phyloP scores from a whole-genome alignment of 2,797 vertebrate genomes.

The Arnoldichthys spilopterus region DNA sequence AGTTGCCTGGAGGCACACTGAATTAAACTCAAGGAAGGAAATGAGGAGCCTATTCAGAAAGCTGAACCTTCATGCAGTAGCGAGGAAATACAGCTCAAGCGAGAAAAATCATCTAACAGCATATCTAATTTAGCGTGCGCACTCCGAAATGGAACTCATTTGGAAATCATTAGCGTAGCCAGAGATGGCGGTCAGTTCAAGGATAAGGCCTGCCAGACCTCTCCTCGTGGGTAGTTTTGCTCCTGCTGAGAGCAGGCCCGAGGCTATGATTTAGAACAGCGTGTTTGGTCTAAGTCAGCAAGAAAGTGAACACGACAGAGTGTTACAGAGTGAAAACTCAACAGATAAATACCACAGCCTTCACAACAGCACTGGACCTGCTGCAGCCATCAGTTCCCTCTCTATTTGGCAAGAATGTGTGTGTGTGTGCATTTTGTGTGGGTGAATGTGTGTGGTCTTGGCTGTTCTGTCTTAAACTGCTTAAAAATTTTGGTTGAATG shows the following conservation, averaged over 20 bases:
- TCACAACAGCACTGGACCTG: conserved; percentile 52
- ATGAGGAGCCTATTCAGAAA: conserved; percentile 22
- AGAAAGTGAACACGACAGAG: conserved; percentile 67
- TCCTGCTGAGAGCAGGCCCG: conserved; percentile 63
- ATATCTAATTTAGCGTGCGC: conserved; percentile 41
- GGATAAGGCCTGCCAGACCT: conserved; percentile 35
- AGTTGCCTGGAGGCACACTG: not conserved
- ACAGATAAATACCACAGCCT: conserved; percentile 72
- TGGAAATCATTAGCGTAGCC: conserved; percentile 47
- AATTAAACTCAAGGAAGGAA: conserved; percentile 8
- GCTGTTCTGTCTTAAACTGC: not conserved
- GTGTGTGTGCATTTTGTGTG: conserved; percentile 12
- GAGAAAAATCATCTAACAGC: conserved; percentile 33
- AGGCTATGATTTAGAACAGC: conserved; percentile 72
- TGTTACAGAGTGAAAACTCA: conserved; percentile 57
- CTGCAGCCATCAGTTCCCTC: conserved; percentile 62
- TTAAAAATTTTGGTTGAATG: conserved; percentile 23
- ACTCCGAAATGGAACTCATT: conserved; percentile 31
- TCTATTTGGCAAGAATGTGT: conserved; percentile 47
- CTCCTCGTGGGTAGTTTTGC: conserved; percentile 50
- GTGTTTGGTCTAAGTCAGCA: conserved; percentile 70
- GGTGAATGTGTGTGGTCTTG: not conserved
- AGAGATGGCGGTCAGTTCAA: conserved; percentile 33
- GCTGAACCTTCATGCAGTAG: not conserved
- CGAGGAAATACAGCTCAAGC: conserved; percentile 29